Base-by-base conservation (phyloP, 53 echinoderm and acorn worm genomes). In the Apostichopus leukothele region DNA sequence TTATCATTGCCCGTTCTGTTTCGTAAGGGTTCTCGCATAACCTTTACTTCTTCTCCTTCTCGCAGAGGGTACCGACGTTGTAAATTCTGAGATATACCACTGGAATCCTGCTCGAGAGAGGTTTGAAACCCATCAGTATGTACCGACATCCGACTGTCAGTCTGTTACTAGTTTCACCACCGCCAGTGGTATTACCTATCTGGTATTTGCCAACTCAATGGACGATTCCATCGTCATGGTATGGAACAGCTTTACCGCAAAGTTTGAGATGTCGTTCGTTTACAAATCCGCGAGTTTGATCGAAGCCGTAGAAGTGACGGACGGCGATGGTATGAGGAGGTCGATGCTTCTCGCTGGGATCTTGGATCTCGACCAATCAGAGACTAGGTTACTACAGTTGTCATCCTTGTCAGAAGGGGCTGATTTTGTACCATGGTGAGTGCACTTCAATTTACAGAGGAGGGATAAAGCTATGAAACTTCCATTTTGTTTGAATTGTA, bases 401-500 rank as follows among this genome's bases (percentile, higher is more conserved):
- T 60, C 89, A 0, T 76, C 60, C 22, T 83, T 98, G 11, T 88
- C 86, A 20, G 86, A 67, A 8, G 81, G 90, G 74, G 90, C 95
- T 14, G 98, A 98, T 66, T 98, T 90, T 85, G 83, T 96, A 39
- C 92, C 98, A 20, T 94, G 98, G 98, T 97, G 89, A 83, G 93
- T 89, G 7, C 20, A 0, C 39, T 39, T 39, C 39, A 39, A 39
- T 39, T 39, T 39, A 39, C 39, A 39, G 39, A 39, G 3, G 39
- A 39, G 39, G 39, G 39, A 39, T 39, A 25, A 25, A 23, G 23
- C 23, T 23, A 23, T 23, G 23, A 23, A 23, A 23, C 23, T 23
- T 23, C 23, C 23, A 23, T 23, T 23, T 23, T 23, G 23, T 23
- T 23, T 23, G 23, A 23, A 23, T 23, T 23, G 23, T 23, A 23